Percentiles rank a stretch among this genome's conserved stretches.
Evolutionary conservation across 1,140 invertebrate species (phyloP).

Genomic region (Drosophila ananassae): DNA sequence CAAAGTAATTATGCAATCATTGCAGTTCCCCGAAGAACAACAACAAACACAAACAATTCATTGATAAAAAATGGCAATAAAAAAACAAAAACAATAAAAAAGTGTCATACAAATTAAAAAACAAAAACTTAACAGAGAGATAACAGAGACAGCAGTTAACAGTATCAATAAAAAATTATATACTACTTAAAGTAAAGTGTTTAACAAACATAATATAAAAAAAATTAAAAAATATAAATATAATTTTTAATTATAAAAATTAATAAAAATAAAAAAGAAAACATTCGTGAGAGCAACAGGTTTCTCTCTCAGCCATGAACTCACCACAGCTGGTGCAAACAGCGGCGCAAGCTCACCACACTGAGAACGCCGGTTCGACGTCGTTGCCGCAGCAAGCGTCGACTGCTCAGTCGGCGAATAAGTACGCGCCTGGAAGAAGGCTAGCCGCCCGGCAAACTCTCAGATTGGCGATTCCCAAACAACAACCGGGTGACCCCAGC

Average conservation of each 20-base stretch:
- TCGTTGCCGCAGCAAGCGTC: conserved; percentile 6
- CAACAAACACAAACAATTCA: conserved; percentile 48
- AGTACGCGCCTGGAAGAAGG: conserved; percentile 82
- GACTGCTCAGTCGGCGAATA: conserved; percentile 48
- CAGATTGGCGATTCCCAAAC: conserved; percentile 78
- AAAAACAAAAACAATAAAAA: conserved; percentile 36
- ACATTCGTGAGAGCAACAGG: conserved; percentile 3
- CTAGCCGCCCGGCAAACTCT: conserved; percentile 79
- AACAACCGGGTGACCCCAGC: conserved; percentile 60
- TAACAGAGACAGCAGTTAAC: conserved; percentile 2
- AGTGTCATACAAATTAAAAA: conserved; percentile 6
- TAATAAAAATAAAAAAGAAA: neutral
- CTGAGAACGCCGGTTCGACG: conserved; percentile 8
- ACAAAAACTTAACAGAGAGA: conserved; percentile 2
- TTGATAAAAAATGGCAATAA: conserved; percentile 58
- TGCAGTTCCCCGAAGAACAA: conserved; percentile 32
- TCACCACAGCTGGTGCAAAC: conserved; percentile 61
- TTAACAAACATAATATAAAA: neutral
- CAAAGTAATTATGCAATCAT: conserved; percentile 60
- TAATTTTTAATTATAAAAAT: neutral
- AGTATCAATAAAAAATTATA: neutral
- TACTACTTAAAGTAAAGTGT: conserved; percentile 3
- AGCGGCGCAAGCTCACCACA: conserved; percentile 55
- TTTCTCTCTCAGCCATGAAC: conserved; percentile 48
- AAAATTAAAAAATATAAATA: neutral